Evolutionary conservation across 2,888 invertebrate species (phyloP).

Genomic region (Acleris emargana): DNA sequence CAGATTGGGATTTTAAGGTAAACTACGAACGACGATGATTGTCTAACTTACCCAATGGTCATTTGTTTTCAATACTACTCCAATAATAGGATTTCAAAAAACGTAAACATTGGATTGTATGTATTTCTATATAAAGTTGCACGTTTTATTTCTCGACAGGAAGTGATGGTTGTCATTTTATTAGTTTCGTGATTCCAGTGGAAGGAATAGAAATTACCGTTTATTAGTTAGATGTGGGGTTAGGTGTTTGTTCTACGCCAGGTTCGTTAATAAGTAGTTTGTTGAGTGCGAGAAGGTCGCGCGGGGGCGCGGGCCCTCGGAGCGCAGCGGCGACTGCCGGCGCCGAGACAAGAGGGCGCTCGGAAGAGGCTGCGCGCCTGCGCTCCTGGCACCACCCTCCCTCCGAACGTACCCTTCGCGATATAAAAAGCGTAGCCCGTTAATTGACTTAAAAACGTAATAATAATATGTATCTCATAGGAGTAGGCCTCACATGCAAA

Average conservation of each 20-base stretch:
- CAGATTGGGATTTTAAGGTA: too few species aligned
- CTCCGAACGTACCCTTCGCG: too few species aligned
- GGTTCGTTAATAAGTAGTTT: neutral
- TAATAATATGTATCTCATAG: too few species aligned
- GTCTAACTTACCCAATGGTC: slow-evolving; percentile 15
- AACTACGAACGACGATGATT: too few species aligned
- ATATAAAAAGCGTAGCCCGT: too few species aligned
- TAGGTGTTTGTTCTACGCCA: neutral
- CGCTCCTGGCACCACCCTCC: slow-evolving; percentile 41
- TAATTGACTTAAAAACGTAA: too few species aligned
- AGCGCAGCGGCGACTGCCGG: slow-evolving; percentile 14
- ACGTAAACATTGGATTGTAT: slow-evolving; percentile 12
- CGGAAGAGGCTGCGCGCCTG: slow-evolving; percentile 70
- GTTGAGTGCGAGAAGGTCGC: neutral
- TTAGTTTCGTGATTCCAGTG: neutral
- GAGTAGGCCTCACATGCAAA: too few species aligned
- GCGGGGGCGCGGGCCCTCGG: slow-evolving; percentile 1
- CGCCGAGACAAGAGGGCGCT: slow-evolving; percentile 33
- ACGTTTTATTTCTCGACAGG: neutral
- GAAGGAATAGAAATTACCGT: neutral
- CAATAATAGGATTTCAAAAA: slow-evolving; percentile 13
- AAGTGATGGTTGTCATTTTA: slow-evolving; percentile 9
- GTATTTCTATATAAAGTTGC: slow-evolving; percentile 1
- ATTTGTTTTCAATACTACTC: slow-evolving; percentile 12
- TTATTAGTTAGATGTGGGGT: neutral